Conservation (phyloP, 2,888 invertebrate species). For the Cheilosia impressa region DNA sequence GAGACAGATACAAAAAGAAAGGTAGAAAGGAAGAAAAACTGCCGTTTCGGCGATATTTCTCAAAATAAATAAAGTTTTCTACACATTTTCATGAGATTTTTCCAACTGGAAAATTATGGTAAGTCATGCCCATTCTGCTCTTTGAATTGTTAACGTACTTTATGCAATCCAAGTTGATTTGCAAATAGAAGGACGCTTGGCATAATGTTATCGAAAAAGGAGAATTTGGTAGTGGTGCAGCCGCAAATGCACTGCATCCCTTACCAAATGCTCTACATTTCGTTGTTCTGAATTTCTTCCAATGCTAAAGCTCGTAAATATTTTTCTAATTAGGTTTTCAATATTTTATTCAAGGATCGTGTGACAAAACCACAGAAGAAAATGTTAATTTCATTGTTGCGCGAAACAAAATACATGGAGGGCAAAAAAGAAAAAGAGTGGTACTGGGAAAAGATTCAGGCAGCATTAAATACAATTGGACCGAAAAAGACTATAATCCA, state of each 20-base stretch:
- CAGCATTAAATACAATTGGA: slow-evolving; percentile 82
- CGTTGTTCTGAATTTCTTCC: slow-evolving; percentile 76
- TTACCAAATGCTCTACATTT: slow-evolving; percentile 54
- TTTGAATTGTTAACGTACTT: slow-evolving; percentile 63
- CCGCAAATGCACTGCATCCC: slow-evolving; percentile 13
- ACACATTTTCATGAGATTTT: slow-evolving; percentile 57
- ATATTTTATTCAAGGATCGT: slow-evolving; percentile 82
- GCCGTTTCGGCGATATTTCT: slow-evolving; percentile 44
- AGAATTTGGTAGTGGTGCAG: slow-evolving; percentile 48
- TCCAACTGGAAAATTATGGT: slow-evolving; percentile 64
- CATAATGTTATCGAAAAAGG: slow-evolving; percentile 29
- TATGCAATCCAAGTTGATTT: slow-evolving; percentile 45
- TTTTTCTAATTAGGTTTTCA: slow-evolving; percentile 77
- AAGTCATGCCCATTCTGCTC: slow-evolving; percentile 35
- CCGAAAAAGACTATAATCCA: slow-evolving; percentile 83
- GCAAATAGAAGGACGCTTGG: slow-evolving; percentile 12
- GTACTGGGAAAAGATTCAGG: slow-evolving; percentile 83
- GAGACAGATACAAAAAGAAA: slow-evolving; percentile 63
- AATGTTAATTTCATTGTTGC: slow-evolving; percentile 82
- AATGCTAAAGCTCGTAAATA: slow-evolving; percentile 68
- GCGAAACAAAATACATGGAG: slow-evolving; percentile 83
- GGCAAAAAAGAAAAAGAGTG: slow-evolving; percentile 83
- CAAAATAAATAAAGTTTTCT: slow-evolving; percentile 54
- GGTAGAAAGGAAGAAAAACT: slow-evolving; percentile 30
- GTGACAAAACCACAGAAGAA: slow-evolving; percentile 83